Conservation (phyloP, 2,113 vertebrate species). For the Oryzias celebensis region DNA sequence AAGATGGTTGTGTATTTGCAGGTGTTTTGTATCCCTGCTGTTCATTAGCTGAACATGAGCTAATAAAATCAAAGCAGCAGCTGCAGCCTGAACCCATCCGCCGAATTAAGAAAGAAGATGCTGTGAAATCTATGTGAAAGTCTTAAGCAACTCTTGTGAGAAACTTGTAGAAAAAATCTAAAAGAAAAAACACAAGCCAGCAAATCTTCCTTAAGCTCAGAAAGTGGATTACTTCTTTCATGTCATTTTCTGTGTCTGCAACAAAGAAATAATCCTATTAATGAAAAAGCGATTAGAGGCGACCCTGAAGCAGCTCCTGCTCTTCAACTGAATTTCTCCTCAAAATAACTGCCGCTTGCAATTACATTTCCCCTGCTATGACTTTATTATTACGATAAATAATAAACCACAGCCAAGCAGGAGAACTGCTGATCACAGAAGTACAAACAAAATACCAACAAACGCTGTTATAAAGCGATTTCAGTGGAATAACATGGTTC, state of each 20-base stretch:
- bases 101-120: too few species aligned
- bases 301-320: constrained; percentile 29
- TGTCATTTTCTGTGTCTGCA: constrained; percentile 37
- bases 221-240: constrained; percentile 50
- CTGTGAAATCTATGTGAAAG: neutral
- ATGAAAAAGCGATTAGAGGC: constrained; percentile 42
- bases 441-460: constrained; percentile 3
- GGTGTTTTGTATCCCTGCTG: too few species aligned
- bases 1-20: too few species aligned
- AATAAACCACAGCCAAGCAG: constrained; percentile 18
- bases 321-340: constrained; percentile 21
- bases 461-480: constrained; percentile 17
- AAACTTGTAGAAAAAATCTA: constrained; percentile 11
- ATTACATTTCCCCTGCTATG: constrained; percentile 21
- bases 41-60: too few species aligned
- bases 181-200: constrained; percentile 19
- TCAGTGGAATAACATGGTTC: neutral
- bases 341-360: constrained; percentile 32
- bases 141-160: neutral
- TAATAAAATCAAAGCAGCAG: too few species aligned
- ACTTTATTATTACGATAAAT: constrained; percentile 17
- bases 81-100: too few species aligned
- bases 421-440: constrained; percentile 11
- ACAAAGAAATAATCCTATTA: constrained; percentile 63
- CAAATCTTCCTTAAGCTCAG: constrained; percentile 36